These are phyloP conservation scores for Heliconius hortense DNA, from an alignment of 2,888 invertebrate genomes.

Conservation along the genomic window DNA sequence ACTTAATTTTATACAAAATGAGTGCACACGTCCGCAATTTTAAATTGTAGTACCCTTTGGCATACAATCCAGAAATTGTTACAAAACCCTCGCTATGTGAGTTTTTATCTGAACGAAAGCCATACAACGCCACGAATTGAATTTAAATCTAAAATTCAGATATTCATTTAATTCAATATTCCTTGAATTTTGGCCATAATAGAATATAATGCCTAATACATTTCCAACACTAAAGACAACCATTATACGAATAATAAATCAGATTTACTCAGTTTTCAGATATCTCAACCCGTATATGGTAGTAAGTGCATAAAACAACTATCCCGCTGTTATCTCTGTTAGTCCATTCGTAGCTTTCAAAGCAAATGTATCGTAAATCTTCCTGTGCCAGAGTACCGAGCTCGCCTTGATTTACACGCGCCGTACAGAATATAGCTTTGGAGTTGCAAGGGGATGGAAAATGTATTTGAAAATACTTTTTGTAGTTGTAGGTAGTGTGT, in stretches of 20 bases:
- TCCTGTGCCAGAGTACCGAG: constrained; percentile 14
- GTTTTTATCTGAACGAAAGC: too few species aligned
- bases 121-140: too few species aligned
- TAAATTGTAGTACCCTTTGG: too few species aligned
- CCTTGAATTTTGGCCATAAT: too few species aligned
- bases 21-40: too few species aligned
- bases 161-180: too few species aligned
- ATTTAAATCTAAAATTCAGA: too few species aligned
- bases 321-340: constrained; percentile 32
- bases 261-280: not conserved
- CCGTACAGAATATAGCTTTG: not conserved
- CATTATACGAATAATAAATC: not conserved
- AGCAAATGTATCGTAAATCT: constrained; percentile 41
- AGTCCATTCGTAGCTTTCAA: constrained; percentile 35
- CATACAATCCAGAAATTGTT: too few species aligned
- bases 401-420: constrained; percentile 18
- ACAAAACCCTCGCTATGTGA: too few species aligned
- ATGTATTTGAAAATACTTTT: constrained; percentile 4
- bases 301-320: constrained; percentile 24
- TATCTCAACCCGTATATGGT: not conserved
- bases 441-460: not conserved
- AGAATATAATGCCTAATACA: too few species aligned
- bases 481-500: not conserved
- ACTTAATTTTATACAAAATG: too few species aligned
- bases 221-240: not conserved